These are phyloP conservation scores for Macrosoma leucophasiata DNA, from an alignment of 2,888 invertebrate genomes.

Conservation along the genomic window DNA sequence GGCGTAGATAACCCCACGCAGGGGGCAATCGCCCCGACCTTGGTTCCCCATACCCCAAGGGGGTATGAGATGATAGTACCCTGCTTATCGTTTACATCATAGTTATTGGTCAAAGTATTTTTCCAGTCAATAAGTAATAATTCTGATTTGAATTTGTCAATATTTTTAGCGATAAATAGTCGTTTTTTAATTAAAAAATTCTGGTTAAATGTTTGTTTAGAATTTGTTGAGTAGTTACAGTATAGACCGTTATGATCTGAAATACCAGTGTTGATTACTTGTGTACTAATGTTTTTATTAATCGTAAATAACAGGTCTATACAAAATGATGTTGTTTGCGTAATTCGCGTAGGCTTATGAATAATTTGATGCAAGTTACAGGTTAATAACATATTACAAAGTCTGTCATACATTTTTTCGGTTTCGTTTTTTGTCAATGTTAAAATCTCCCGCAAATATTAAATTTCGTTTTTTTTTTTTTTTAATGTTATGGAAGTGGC, in stretches of 20 bases:
- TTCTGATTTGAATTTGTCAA: background rate
- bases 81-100: background rate
- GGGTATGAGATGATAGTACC: too few species aligned
- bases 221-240: background rate
- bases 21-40: too few species aligned
- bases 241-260: background rate
- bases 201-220: background rate
- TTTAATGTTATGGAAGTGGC: too few species aligned
- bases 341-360: constrained; percentile 2
- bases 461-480: too few species aligned
- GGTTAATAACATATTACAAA: constrained; percentile 2
- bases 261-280: too few species aligned
- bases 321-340: background rate
- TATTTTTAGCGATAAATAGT: background rate
- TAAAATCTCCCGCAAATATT: constrained; percentile 13
- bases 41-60: too few species aligned
- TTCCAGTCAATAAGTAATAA: constrained; percentile 1
- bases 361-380: constrained; percentile 6
- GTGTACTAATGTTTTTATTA: too few species aligned
- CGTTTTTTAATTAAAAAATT: background rate
- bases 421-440: constrained; percentile 5
- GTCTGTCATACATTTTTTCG: background rate
- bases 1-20: too few species aligned
- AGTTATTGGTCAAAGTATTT: background rate
- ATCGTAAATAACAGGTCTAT: too few species aligned